These are phyloP conservation scores for Kuschelorhynchus macadamiae DNA, from an alignment of 2,888 invertebrate species.

Conservation along the genomic window DNA sequence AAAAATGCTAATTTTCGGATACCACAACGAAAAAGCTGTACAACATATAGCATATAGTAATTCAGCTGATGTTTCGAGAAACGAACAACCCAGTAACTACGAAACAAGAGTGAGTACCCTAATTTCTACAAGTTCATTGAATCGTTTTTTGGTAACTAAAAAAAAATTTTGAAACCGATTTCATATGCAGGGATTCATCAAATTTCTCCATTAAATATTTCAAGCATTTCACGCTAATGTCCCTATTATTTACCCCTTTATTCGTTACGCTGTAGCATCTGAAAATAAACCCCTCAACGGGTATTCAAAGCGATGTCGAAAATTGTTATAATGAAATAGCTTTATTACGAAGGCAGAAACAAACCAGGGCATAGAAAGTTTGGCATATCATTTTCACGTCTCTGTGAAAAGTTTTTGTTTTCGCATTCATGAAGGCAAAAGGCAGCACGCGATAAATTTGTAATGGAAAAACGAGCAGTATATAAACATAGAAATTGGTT, in stretches of 20 bases:
- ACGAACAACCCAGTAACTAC: too few species aligned
- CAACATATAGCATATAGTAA: too few species aligned
- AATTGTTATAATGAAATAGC: slow-evolving; percentile 42
- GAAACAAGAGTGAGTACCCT: too few species aligned
- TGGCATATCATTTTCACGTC: slow-evolving; percentile 31
- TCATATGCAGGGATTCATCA: slow-evolving; percentile 14
- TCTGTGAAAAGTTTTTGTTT: slow-evolving; percentile 16
- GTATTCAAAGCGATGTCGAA: slow-evolving; percentile 44
- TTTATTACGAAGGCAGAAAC: slow-evolving; percentile 33
- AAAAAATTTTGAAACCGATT: too few species aligned
- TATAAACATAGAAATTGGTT: too few species aligned
- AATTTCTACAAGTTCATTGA: too few species aligned
- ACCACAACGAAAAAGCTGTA: too few species aligned
- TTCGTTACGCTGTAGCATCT: slow-evolving; percentile 18
- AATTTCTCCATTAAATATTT: not conserved
- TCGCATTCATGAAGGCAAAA: not conserved
- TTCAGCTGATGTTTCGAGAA: too few species aligned
- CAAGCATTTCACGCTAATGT: slow-evolving; percentile 8
- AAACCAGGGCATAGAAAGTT: slow-evolving; percentile 8
- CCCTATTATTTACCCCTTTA: slow-evolving; percentile 15
- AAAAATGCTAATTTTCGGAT: too few species aligned
- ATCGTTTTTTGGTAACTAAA: too few species aligned
- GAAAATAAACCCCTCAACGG: slow-evolving; percentile 35
- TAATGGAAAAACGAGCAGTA: not conserved
- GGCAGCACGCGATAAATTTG: not conserved